These are phyloP conservation scores for Creontiades dilutus DNA, from an alignment of 2,888 invertebrate genomes.

Conservation along the genomic window DNA sequence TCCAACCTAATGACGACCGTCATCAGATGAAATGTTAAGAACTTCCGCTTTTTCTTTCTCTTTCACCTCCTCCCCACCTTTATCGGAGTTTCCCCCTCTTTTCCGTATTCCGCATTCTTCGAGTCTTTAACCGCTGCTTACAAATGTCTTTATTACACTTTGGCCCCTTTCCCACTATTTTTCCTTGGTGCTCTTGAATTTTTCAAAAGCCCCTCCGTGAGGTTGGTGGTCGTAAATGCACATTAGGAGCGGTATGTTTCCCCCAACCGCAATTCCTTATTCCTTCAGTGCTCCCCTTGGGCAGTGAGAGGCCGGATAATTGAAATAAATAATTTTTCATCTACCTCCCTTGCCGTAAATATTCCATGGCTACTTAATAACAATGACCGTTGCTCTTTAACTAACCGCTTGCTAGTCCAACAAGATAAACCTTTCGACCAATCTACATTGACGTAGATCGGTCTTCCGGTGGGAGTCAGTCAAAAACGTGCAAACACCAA, in stretches of 20 bases:
- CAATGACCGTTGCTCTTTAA: too few relatives aligned
- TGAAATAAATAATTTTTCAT: neutral
- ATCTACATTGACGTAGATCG: too few relatives aligned
- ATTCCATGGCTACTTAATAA: too few relatives aligned
- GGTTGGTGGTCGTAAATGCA: neutral
- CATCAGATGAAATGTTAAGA: conserved; percentile 60
- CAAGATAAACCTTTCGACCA: too few relatives aligned
- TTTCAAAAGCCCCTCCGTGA: conserved; percentile 7
- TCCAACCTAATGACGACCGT: conserved; percentile 44
- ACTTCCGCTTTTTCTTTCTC: neutral
- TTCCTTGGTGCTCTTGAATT: neutral
- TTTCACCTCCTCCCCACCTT: neutral
- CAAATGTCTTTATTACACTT: conserved; percentile 57
- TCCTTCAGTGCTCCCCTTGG: conserved; percentile 7
- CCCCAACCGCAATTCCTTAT: conserved; percentile 16
- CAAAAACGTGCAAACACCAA: too few relatives aligned
- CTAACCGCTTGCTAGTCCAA: too few relatives aligned
- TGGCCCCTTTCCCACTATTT: neutral
- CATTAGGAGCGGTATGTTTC: conserved; percentile 21
- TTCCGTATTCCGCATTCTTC: neutral
- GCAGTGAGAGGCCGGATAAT: neutral
- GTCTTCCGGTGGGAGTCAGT: too few relatives aligned
- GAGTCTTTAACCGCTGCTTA: conserved; percentile 41
- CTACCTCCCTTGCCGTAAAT: too few relatives aligned
- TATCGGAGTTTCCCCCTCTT: too few relatives aligned